Evolutionary conservation across 64 coral and sea anemone species (phyloP), one percentile per base, ranked within the genome.

Genomic region (Orbicella faveolata): DNA sequence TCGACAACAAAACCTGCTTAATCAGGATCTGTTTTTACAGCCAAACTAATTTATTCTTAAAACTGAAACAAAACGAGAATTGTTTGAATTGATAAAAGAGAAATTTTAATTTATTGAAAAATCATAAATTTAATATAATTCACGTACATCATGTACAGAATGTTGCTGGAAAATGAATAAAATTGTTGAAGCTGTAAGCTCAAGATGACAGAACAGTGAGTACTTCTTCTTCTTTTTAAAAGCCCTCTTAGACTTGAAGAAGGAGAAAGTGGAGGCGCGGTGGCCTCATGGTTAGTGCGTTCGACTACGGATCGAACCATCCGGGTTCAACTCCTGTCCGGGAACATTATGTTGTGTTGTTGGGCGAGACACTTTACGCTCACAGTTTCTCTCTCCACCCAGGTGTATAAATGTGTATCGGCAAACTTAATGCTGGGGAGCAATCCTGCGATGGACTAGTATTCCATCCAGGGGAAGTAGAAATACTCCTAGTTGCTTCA

Each of bases 11-110:
- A 94, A 98, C 75, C 66, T 98, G 39, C 89, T 94, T 34, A 94
- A 94, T 87, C 96, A 98, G 63, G 96, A 98, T 75, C 75, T 98
- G 88, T 96, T 96, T 83, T 92, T 96, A 11, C 95, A 96, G 88
- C 76, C 92, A 48, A 96, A 94, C 77, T 96, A 76, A 96, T 36
- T 68, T 51, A 85, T 52, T 85, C 65, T 52, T 73, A 21, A 51
- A 70, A 70, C 9, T 23, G 41, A 23, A 68, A 65, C 10, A 12
- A 72, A 85, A 36, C 35, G 36, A 85, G 6, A 51, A 34, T 51
- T 52, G 36, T 51, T 52, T 85, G n/a, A 72, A 72, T 72, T 73
- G 2, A 72, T 66, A 72, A 52, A 52, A 72, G 65, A 85, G 63
- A 53, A 21, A 4, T 85, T 85, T 85, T 85, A 85, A 68, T 65